Evolutionary conservation across 2,113 vertebrate genomes (phyloP).

Genomic region (Steatornis caripensis): DNA sequence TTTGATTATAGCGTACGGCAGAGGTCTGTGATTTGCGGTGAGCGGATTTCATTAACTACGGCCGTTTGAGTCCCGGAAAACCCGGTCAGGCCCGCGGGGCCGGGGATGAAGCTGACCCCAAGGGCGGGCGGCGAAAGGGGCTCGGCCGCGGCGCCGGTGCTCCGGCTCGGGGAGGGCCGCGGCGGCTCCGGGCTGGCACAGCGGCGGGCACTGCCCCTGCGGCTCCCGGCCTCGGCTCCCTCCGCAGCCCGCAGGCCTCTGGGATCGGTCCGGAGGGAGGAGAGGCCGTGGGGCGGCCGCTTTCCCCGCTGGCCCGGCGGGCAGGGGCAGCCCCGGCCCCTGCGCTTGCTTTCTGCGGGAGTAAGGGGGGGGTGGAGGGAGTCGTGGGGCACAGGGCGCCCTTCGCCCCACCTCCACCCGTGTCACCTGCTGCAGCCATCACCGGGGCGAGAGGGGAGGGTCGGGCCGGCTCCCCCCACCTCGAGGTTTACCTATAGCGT

Average conservation of each 20-base stretch:
- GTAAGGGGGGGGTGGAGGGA: too few relatives aligned
- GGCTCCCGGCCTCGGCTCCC: too few relatives aligned
- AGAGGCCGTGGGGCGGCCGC: too few relatives aligned
- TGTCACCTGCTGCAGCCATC: not conserved
- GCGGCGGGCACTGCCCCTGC: not conserved
- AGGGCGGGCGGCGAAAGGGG: not conserved
- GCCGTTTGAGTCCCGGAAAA: not conserved
- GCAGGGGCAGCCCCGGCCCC: not conserved
- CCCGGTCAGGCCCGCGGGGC: not conserved
- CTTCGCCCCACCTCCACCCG: not conserved
- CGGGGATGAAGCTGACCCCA: not conserved
- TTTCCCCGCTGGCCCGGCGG: not conserved
- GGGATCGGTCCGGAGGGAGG: too few relatives aligned
- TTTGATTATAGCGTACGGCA: constrained; percentile 54
- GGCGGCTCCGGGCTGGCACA: not conserved
- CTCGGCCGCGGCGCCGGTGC: not conserved
- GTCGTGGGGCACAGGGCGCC: not conserved
- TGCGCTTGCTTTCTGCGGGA: not conserved
- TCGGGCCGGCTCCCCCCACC: too few relatives aligned
- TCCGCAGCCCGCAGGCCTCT: not conserved
- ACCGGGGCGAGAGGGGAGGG: too few relatives aligned
- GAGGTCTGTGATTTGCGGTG: constrained; percentile 56
- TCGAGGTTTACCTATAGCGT: not conserved
- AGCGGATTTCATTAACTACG: constrained; percentile 44
- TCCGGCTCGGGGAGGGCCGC: not conserved